Evolutionary conservation across 2,797 vertebrate species (phyloP).

Genomic region (Acanthis flammea): DNA sequence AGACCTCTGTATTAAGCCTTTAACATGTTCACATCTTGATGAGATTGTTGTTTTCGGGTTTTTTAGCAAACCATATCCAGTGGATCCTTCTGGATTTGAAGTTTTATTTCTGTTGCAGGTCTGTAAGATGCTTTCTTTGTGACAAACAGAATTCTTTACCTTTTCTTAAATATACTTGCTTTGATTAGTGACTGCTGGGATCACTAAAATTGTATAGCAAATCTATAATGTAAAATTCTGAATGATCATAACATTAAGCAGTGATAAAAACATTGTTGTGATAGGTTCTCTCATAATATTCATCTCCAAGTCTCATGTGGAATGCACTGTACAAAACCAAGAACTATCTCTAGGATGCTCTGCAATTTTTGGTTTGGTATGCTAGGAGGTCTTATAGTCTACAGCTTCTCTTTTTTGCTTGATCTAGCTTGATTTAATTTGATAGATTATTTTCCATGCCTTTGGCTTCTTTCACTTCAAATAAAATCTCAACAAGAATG

Average conservation of each 20-base stretch:
- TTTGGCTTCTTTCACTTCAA: not conserved
- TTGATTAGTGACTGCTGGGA: not conserved
- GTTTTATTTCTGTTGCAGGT: not conserved
- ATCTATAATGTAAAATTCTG: not conserved
- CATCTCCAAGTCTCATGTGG: not conserved
- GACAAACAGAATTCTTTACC: not conserved
- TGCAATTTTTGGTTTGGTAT: not conserved
- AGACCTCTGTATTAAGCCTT: not conserved
- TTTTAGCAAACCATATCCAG: not conserved
- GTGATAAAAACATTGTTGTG: not conserved
- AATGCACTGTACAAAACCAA: not conserved
- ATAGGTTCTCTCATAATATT: not conserved
- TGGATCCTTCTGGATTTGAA: not conserved
- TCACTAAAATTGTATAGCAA: not conserved
- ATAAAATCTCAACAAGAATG: not conserved
- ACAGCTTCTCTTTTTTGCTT: not conserved
- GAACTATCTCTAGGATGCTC: not conserved
- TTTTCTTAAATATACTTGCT: not conserved
- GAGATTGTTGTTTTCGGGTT: fast-evolving
- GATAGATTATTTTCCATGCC: not conserved
- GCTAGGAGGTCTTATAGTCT: not conserved
- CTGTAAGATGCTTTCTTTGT: not conserved
- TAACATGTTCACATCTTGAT: not conserved
- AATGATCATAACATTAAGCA: not conserved
- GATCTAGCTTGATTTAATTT: not conserved